Percentiles rank a stretch among this genome's conserved stretches.
Conservation (phyloP, 2,113 vertebrate species). For the Procapra przewalskii region DNA sequence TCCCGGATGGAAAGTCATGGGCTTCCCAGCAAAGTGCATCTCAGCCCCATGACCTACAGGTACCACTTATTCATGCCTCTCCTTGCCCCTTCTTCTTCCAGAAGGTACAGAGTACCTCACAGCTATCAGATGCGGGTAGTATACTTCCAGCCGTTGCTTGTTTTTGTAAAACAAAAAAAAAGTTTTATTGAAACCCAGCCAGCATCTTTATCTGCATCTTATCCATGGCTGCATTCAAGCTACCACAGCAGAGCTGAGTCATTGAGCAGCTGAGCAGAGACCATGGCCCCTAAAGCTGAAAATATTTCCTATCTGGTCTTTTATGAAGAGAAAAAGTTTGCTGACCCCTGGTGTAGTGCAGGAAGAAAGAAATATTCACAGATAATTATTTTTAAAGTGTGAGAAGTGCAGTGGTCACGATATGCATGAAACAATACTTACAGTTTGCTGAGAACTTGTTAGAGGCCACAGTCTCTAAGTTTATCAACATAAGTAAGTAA, state of each 20-base stretch:
- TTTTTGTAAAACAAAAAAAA: slow-evolving; percentile 35
- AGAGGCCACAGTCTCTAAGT: neutral
- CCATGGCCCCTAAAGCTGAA: neutral
- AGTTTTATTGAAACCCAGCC: neutral
- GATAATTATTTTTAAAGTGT: neutral
- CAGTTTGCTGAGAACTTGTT: neutral
- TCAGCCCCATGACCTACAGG: slow-evolving; percentile 80
- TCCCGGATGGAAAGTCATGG: slow-evolving; percentile 84
- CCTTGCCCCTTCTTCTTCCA: neutral
- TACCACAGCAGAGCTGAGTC: neutral
- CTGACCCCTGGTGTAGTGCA: neutral
- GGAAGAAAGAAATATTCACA: neutral
- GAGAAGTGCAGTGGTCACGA: neutral
- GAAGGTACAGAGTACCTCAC: neutral
- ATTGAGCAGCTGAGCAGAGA: neutral
- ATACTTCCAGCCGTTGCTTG: neutral
- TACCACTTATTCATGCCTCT: neutral
- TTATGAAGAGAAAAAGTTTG: neutral
- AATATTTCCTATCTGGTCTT: neutral
- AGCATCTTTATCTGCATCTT: neutral
- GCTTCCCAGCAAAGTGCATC: slow-evolving; percentile 80
- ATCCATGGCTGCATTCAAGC: neutral
- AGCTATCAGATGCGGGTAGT: no score
- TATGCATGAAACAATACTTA: neutral
- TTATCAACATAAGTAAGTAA: neutral